Conservation (phyloP, 2,888 invertebrate species). For the Byasa hedistus region DNA sequence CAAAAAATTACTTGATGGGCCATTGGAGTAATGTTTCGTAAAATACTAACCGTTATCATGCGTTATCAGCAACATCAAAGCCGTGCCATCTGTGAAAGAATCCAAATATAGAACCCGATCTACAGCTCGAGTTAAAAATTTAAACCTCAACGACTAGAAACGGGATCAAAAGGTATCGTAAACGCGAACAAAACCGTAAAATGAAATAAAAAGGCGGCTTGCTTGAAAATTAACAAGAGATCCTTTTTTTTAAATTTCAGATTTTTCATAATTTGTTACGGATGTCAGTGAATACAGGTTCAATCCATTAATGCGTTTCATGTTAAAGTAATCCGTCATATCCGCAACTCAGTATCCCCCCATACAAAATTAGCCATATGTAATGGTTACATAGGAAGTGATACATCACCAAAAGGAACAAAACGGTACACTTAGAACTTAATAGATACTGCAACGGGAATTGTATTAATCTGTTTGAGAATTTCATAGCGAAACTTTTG, state of each 20-base stretch:
- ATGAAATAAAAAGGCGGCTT: not conserved
- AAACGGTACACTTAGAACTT: conserved; percentile 11
- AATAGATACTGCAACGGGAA: conserved; percentile 14
- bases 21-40: no score
- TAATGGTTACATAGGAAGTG: conserved; percentile 45
- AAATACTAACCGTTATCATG: no score
- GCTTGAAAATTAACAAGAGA: not conserved
- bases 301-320: conserved; percentile 58
- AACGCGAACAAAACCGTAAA: not conserved
- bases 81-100: no score
- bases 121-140: not conserved
- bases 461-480: conserved; percentile 15
- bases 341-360: conserved; percentile 55
- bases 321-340: conserved; percentile 62
- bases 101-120: not conserved
- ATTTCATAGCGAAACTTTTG: conserved; percentile 13
- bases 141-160: not conserved
- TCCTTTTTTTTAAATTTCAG: not conserved
- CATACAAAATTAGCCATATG: conserved; percentile 63
- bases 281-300: conserved; percentile 38
- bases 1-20: no score
- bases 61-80: no score
- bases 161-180: not conserved
- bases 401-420: conserved; percentile 45
- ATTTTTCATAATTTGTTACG: conserved; percentile 14